These are phyloP conservation scores for Chelidonichthys spinosus DNA, from an alignment of 2,797 vertebrate species.

Conservation along the genomic window DNA sequence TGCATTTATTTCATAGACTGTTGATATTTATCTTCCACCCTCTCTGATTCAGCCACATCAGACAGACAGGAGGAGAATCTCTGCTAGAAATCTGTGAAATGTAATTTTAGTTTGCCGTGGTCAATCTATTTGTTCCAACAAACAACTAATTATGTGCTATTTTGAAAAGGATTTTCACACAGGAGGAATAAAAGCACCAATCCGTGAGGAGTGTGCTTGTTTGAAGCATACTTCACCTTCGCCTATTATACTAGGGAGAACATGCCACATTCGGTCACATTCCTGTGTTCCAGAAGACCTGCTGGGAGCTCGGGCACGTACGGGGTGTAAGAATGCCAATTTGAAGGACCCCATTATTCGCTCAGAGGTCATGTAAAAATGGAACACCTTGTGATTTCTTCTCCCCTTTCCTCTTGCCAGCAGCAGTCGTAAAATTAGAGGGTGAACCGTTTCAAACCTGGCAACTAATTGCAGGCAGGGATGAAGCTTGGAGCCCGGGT, in stretches of 20 bases:
- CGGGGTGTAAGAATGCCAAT: conserved; percentile 39
- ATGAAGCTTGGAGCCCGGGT: conserved; percentile 37
- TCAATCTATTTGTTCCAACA: neutral
- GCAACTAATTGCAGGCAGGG: conserved; percentile 66
- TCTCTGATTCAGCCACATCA: no score
- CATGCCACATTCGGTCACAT: conserved; percentile 41
- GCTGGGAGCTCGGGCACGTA: conserved; percentile 40
- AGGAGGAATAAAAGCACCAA: neutral
- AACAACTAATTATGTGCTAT: neutral
- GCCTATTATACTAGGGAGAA: conserved; percentile 30
- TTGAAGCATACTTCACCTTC: conserved; percentile 17
- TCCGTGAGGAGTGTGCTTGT: neutral
- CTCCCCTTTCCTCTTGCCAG: conserved; percentile 43
- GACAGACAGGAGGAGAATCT: no score
- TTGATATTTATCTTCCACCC: no score
- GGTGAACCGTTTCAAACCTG: conserved; percentile 59
- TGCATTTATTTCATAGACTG: no score
- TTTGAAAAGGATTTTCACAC: neutral
- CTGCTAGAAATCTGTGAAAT: neutral
- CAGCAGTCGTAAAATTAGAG: conserved; percentile 55
- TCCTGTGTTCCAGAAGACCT: conserved; percentile 43
- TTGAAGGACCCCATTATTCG: conserved; percentile 57
- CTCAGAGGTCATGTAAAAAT: conserved; percentile 69
- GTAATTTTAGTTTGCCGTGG: neutral
- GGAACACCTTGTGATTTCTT: conserved; percentile 68